Evolutionary conservation across 2,113 vertebrate genomes (phyloP).

Genomic region (Cyphomyrus plagiostoma): DNA sequence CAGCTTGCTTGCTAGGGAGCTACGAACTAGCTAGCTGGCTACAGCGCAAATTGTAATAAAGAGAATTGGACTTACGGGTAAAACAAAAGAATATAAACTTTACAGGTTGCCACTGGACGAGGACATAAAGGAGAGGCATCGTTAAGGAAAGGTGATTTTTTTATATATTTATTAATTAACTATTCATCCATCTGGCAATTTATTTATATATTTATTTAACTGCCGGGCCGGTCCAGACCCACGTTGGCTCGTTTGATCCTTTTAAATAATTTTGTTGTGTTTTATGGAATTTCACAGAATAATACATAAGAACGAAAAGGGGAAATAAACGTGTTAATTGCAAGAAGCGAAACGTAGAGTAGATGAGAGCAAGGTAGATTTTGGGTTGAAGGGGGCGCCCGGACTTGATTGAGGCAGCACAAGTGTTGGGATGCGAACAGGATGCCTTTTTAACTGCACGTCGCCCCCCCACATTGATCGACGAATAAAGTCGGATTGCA

Average conservation of each 20-base stretch:
- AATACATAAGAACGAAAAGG: not conserved
- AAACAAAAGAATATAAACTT: conserved; percentile 42
- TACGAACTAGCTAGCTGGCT: conserved; percentile 35
- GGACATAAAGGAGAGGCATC: conserved; percentile 32
- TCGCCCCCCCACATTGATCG: not conserved
- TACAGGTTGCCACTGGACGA: conserved; percentile 24
- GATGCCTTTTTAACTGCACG: not conserved
- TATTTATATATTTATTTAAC: not conserved
- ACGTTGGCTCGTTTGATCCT: conserved; percentile 15
- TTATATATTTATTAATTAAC: conserved; percentile 6
- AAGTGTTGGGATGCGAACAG: not conserved
- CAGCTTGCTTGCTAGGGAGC: conserved; percentile 20
- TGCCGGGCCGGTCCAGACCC: conserved; percentile 6
- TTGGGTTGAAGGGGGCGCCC: not conserved
- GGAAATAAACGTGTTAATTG: not conserved
- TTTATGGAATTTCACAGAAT: not conserved
- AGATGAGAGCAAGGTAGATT: not conserved
- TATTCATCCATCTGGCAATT: not conserved
- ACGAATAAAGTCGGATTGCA: not conserved
- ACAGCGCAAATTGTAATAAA: conserved; percentile 31
- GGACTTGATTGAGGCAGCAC: not conserved
- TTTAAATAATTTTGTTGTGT: not conserved
- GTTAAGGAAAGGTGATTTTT: conserved; percentile 25
- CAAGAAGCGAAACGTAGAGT: not conserved
- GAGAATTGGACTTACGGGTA: conserved; percentile 30